phyloP scores from a whole-genome alignment of 2,113 vertebrate genomes.

The Antennarius striatus region DNA sequence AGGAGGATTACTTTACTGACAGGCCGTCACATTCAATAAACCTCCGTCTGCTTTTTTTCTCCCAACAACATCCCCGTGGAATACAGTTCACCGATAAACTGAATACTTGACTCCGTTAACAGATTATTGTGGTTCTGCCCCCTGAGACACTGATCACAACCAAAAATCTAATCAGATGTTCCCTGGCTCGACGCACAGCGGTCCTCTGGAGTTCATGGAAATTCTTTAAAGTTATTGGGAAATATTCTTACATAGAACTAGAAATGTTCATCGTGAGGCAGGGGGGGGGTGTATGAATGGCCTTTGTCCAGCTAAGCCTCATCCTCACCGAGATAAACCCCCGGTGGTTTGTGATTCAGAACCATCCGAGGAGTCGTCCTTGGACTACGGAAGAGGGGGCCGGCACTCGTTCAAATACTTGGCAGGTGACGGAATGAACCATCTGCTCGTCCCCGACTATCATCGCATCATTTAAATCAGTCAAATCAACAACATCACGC shows the following conservation, averaged over 20 bases:
- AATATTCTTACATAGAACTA: background rate
- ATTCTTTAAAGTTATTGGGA: background rate
- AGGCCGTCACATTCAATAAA: background rate
- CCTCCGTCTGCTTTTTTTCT: background rate
- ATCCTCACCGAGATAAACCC: too few relatives aligned
- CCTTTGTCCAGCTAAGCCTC: too few relatives aligned
- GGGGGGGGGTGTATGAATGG: too few relatives aligned
- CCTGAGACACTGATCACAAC: background rate
- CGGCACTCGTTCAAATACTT: too few relatives aligned
- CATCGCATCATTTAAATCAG: too few relatives aligned
- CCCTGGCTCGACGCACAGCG: background rate
- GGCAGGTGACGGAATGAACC: too few relatives aligned
- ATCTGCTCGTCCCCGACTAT: too few relatives aligned
- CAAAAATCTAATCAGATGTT: conserved; percentile 12
- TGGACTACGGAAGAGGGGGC: too few relatives aligned
- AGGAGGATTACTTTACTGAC: background rate
- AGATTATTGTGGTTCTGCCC: background rate
- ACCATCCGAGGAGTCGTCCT: too few relatives aligned
- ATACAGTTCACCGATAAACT: background rate
- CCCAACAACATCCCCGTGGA: background rate
- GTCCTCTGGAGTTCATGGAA: conserved; percentile 1
- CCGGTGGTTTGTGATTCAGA: too few relatives aligned
- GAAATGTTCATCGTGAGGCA: background rate
- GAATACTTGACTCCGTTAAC: too few relatives aligned
- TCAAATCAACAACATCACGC: too few relatives aligned